phyloP scores from a whole-genome alignment of 2,888 invertebrate species.

The Metacarcinus magister region DNA sequence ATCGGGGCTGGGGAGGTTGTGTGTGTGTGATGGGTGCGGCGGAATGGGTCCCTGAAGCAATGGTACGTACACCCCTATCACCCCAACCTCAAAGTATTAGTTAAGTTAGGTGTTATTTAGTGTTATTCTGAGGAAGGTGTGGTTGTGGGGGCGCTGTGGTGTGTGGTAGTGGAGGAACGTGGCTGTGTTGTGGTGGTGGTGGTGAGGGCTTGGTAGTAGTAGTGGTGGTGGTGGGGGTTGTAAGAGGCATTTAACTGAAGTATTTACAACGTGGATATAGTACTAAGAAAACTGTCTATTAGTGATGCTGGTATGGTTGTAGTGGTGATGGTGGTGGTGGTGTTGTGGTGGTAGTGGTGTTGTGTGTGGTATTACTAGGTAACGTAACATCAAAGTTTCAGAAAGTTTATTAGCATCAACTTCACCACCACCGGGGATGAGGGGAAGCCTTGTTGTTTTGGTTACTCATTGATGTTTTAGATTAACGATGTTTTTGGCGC shows the following conservation, averaged over 20 bases:
- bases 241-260: neutral
- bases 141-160: neutral
- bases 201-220: neutral
- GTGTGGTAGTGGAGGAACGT: neutral
- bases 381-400: neutral
- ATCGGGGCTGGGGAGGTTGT: slow-evolving; percentile 60
- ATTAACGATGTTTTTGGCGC: neutral
- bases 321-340: neutral
- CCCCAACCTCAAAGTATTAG: neutral
- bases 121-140: neutral
- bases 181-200: neutral
- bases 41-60: slow-evolving; percentile 67
- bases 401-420: neutral
- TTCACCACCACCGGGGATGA: neutral
- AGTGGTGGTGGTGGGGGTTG: neutral
- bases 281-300: neutral
- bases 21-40: slow-evolving; percentile 58
- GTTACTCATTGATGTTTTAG: neutral
- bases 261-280: neutral
- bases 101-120: slow-evolving; percentile 53
- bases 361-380: neutral
- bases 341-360: neutral
- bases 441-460: neutral
- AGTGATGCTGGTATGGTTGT: neutral
- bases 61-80: slow-evolving; percentile 56